Evolutionary conservation across 2,888 invertebrate genomes (phyloP).

Genomic region (Xylophagus ater): DNA sequence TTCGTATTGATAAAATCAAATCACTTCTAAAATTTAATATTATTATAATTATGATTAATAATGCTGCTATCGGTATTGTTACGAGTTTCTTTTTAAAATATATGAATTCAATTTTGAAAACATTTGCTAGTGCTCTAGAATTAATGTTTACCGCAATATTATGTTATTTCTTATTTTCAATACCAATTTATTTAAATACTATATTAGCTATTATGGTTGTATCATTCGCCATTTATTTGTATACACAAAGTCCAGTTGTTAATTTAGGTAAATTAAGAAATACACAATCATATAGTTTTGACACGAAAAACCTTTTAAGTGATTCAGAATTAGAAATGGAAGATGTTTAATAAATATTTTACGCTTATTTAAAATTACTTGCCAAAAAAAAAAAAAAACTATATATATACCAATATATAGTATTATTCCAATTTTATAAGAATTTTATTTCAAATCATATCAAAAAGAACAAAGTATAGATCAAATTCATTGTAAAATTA

Average conservation of each 20-base stretch:
- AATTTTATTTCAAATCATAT: no score
- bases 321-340: constrained; percentile 32
- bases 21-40: constrained; percentile 58
- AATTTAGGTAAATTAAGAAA: constrained; percentile 39
- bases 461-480: no score
- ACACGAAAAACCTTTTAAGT: constrained; percentile 14
- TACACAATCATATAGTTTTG: constrained; percentile 11
- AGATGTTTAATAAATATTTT: constrained; percentile 28
- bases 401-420: no score
- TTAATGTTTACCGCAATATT: constrained; percentile 80
- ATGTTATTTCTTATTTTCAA: constrained; percentile 74
- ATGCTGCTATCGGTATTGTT: constrained; percentile 82
- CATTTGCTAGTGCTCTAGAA: constrained; percentile 89
- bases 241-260: constrained; percentile 79
- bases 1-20: constrained; percentile 45
- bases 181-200: constrained; percentile 74
- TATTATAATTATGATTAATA: constrained; percentile 73
- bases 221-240: constrained; percentile 70
- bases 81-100: constrained; percentile 89
- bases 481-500: no score
- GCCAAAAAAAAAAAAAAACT: no score
- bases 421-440: no score
- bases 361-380: no score
- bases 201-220: constrained; percentile 71
- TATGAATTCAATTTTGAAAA: constrained; percentile 89